Percentiles rank a stretch among this genome's conserved stretches.
These are phyloP conservation scores for Pheucticus melanocephalus DNA, from an alignment of 2,113 vertebrate genomes.

Conservation along the genomic window DNA sequence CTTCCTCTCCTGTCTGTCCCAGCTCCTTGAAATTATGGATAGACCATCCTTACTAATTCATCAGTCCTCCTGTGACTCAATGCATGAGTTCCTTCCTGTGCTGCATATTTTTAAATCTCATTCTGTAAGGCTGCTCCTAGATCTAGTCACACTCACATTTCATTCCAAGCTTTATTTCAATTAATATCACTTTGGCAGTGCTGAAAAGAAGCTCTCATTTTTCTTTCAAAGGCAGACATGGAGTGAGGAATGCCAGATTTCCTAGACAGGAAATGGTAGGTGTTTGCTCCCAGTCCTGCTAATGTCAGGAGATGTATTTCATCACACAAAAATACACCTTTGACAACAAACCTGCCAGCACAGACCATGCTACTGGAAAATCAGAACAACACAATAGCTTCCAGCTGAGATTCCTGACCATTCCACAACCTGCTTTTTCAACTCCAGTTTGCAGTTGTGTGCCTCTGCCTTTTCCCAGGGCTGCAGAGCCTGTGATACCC, in stretches of 20 bases:
- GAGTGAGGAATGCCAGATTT: neutral
- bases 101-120: neutral
- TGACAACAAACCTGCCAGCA: neutral
- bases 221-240: neutral
- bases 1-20: neutral
- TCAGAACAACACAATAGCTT: neutral
- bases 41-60: constrained; percentile 24
- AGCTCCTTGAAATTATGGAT: neutral
- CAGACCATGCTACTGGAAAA: neutral
- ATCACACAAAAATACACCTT: neutral
- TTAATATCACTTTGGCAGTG: neutral
- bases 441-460: neutral
- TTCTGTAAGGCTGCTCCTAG: neutral
- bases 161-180: neutral
- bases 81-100: neutral
- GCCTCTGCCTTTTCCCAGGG: neutral
- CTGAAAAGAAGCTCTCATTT: neutral
- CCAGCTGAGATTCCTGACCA: neutral
- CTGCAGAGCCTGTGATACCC: neutral
- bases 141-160: neutral
- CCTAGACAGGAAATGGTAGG: neutral
- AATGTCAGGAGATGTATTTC: neutral
- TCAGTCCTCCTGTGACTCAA: neutral
- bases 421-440: neutral
- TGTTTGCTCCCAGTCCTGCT: neutral